phyloP scores from a whole-genome alignment of 2,888 invertebrate species.

The Lysandra bellargus region DNA sequence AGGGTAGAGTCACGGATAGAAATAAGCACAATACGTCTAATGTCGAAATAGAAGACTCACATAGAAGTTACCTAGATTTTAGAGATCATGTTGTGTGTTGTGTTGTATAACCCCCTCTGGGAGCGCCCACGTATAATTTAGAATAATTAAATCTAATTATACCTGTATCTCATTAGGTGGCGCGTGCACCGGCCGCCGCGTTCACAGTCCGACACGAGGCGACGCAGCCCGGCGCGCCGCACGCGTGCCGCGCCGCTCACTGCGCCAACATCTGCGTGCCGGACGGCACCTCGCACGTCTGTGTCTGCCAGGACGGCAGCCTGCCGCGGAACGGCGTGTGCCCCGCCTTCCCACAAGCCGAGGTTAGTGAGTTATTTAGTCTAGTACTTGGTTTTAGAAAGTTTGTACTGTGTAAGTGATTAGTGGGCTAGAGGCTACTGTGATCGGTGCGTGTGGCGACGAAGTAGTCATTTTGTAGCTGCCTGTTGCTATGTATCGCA shows the following conservation, averaged over 20 bases:
- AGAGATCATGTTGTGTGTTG: no score
- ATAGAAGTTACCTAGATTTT: no score
- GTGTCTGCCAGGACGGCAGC: constrained; percentile 76
- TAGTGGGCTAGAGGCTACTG: no score
- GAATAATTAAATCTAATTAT: no score
- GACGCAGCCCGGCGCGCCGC: constrained; percentile 55
- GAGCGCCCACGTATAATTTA: no score
- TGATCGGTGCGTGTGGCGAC: no score
- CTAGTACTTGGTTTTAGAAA: background rate
- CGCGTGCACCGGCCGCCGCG: constrained; percentile 59
- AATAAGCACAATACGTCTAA: no score
- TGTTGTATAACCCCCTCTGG: no score
- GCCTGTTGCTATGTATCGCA: no score
- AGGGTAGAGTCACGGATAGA: no score
- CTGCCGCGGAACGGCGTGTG: constrained; percentile 50
- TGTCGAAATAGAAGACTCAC: no score
- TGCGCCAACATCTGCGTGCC: constrained; percentile 84
- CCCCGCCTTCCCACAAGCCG: constrained; percentile 40
- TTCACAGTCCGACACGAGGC: constrained; percentile 60
- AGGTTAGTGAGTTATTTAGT: constrained; percentile 45
- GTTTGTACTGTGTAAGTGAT: background rate
- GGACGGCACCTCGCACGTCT: constrained; percentile 66
- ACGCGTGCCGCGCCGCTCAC: constrained; percentile 68
- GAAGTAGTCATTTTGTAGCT: no score
- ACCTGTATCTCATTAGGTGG: constrained; percentile 36